Evolutionary conservation across 2,113 vertebrate genomes (phyloP).

Genomic region (Archilochus colubris): DNA sequence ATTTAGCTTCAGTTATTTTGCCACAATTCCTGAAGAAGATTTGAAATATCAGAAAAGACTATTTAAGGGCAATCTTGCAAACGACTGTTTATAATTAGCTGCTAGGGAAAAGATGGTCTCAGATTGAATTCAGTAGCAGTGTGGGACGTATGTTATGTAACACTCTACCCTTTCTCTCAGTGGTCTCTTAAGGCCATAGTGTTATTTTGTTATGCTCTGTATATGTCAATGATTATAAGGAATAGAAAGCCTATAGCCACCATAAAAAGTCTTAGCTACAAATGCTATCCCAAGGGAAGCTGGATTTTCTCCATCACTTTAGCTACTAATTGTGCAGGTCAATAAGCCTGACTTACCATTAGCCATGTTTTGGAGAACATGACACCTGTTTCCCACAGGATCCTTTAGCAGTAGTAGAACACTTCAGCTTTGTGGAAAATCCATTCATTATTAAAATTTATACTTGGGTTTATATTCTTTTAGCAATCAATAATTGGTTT

Average conservation of each 20-base stretch:
- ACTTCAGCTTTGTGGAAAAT: background rate
- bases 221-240: background rate
- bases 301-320: background rate
- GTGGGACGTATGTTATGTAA: background rate
- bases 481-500: background rate
- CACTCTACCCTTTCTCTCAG: background rate
- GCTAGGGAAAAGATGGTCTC: background rate
- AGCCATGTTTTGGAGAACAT: background rate
- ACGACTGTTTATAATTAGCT: background rate
- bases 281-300: background rate
- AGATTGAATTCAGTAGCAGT: background rate
- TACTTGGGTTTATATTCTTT: background rate
- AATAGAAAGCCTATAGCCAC: background rate
- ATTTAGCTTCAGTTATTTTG: background rate
- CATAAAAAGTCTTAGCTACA: background rate
- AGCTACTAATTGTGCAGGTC: background rate
- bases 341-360: background rate
- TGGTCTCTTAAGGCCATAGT: fast-evolving
- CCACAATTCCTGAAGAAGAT: background rate
- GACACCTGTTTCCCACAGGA: background rate
- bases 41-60: background rate
- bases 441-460: background rate
- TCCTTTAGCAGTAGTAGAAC: background rate
- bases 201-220: background rate
- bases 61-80: background rate